Conservation (phyloP, 2,888 invertebrate species). For the Gastracanthus pulcherrimus region DNA sequence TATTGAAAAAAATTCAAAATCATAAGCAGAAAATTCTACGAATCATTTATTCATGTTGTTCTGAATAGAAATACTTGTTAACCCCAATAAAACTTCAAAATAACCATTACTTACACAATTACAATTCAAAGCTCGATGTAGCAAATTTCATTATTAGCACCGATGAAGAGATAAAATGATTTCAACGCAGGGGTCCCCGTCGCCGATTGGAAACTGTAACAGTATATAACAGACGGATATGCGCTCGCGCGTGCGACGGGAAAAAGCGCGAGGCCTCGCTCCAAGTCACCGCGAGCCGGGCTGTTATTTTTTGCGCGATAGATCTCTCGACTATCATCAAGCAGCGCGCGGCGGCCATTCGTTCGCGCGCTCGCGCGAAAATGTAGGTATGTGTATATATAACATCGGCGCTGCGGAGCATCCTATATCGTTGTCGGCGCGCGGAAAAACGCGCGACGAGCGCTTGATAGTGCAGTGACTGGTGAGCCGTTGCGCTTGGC, state of each 20-base stretch:
- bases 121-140: no score
- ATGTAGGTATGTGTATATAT: no score
- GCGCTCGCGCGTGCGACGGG: neutral
- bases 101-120: no score
- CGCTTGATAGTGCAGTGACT: neutral
- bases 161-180: neutral
- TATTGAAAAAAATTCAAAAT: no score
- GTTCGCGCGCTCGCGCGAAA: conserved; percentile 4
- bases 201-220: conserved; percentile 39
- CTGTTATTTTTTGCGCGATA: conserved; percentile 12
- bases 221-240: conserved; percentile 39
- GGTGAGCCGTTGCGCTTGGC: conserved; percentile 27
- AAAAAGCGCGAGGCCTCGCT: conserved; percentile 9
- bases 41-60: no score
- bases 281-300: neutral
- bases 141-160: no score
- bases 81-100: no score
- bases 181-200: conserved; percentile 15
- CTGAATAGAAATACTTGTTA: no score
- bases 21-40: no score
- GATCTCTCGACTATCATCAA: no score
- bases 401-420: conserved; percentile 9
- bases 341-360: neutral
- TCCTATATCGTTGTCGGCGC: conserved; percentile 9
- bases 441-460: conserved; percentile 16